Conservation (phyloP, 2,888 invertebrate species). For the Amphipyra tragopoginis region DNA sequence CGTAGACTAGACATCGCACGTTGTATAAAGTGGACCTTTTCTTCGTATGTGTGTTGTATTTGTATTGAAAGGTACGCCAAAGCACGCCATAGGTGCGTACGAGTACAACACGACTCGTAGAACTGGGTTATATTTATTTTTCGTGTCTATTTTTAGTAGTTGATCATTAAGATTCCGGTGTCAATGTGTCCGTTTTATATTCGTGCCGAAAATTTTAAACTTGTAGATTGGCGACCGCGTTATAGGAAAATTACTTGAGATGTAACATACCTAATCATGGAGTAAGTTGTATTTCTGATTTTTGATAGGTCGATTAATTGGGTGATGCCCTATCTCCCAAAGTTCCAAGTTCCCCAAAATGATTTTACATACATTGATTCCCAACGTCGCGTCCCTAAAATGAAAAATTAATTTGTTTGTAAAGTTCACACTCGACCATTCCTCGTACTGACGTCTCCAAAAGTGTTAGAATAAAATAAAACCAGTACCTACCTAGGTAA, state of each 20-base stretch:
- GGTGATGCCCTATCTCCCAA: too few relatives aligned
- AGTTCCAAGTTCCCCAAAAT: too few relatives aligned
- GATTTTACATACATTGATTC: too few relatives aligned
- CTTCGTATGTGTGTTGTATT: constrained; percentile 5
- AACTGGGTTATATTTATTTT: constrained; percentile 61
- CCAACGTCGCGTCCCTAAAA: too few relatives aligned
- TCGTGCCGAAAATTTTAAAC: constrained; percentile 52
- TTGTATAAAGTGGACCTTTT: constrained; percentile 20
- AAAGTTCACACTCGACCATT: too few relatives aligned
- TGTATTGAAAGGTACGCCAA: constrained; percentile 22
- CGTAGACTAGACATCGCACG: background rate
- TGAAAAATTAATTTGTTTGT: too few relatives aligned
- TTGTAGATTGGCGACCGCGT: constrained; percentile 2
- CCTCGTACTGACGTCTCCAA: too few relatives aligned
- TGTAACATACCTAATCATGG: background rate
- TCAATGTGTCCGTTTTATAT: constrained; percentile 39
- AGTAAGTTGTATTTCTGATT: background rate
- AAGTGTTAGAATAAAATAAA: too few relatives aligned
- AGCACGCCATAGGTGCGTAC: constrained; percentile 33
- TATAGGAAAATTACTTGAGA: constrained; percentile 6
- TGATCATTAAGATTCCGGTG: constrained; percentile 50
- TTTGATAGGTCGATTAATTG: background rate
- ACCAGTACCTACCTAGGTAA: too few relatives aligned
- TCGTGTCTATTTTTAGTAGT: constrained; percentile 55
- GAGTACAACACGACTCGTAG: constrained; percentile 24